Evolutionary conservation across 1,140 invertebrate species (phyloP), one percentile per base, ranked within the genome.

Genomic region (Goniozus legneri): DNA sequence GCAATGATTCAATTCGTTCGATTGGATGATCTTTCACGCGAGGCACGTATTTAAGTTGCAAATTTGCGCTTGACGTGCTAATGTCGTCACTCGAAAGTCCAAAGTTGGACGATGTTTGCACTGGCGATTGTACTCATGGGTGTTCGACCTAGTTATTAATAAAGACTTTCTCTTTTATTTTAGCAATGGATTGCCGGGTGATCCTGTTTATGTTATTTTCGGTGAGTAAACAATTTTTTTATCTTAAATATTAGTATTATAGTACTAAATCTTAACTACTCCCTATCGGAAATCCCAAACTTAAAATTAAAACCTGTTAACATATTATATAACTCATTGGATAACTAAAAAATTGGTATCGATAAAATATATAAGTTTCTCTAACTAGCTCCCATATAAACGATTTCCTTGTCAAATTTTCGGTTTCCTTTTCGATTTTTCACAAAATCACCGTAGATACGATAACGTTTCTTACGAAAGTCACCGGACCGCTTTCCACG

Each of bases 131-230:
- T 53, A 54, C 34, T 37, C 27, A 51, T 46, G 41, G 41, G 32
- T 56, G 44, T 66, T 63, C 58, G 60, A 69, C 62, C 59, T 44
- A 64, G 50, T 69, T 71, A 71, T 71, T 73, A 71, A 73, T 71
- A 40, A n/a, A 70, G 52, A 69, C 62, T 70, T 73, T 73, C 62
- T 71, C 63, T 71, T 67, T 69, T 65, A 64, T 73, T 73, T 71
- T 65, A 73, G 71, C 65, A 65, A 73, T 73, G 70, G 69, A 69
- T 62, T 70, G 67, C 65, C 62, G 61, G 60, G 54, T 55, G 51
- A 50, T 62, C 43, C 54, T 47, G 49, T 49, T 68, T 56, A 45
- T 56, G 50, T 67, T 71, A 56, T 54, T 71, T 42, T 53, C 62
- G 69, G 70, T 73, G 43, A 73, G 70, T 68, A 47, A 47, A 40